Base-by-base conservation (phyloP, 1,140 invertebrate species). In the Aphelenchoides avenae region DNA sequence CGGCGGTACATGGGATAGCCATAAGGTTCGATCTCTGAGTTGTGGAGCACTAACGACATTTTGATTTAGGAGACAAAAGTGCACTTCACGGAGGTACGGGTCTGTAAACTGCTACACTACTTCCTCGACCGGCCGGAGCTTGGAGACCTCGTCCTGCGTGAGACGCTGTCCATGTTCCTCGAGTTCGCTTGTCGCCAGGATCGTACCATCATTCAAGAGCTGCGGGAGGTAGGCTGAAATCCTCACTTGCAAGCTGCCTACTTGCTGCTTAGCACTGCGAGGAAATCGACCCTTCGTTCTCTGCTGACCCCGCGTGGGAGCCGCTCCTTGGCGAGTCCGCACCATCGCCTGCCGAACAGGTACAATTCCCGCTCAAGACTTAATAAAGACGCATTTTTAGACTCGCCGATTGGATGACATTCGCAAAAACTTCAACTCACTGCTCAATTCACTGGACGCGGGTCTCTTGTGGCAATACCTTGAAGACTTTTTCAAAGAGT, bases 91-190 rank as follows among this genome's bases (percentile, higher is more conserved):
- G 73, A 75, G 52, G 73, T 75, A 5, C 53, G 70, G 13, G 86
- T 88, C 4, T 93, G 90, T 75, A 82, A 87, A 61, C 84, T 93
- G 46, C 79, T 94, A 52, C 85, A 89, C 5, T 90, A 88, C 33
- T 79, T 94, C 29, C 79, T 93, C 22, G 90, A 94, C 75, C 89
- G 91, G 77, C 85, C 86, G 34, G 89, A 92, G 78, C 88, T 93
- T 51, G 88, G 88, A 9, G 84, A 85, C 41, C 83, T 85, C 7
- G 89, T 93, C 62, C 76, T 92, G 44, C 88, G 91, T 71, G 86
- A 87, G 77, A 86, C 91, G 53, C 81, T 92, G 5, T 84, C 87
- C 57, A 87, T 91, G 76, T 85, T 92, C 46, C 88, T 92, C 77
- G 84, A 88, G 81, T 61, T 48, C 6, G 34, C 52, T 11, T 64